These are phyloP conservation scores for Diorhabda elongata DNA, from an alignment of 1,140 invertebrate genomes.

Conservation along the genomic window DNA sequence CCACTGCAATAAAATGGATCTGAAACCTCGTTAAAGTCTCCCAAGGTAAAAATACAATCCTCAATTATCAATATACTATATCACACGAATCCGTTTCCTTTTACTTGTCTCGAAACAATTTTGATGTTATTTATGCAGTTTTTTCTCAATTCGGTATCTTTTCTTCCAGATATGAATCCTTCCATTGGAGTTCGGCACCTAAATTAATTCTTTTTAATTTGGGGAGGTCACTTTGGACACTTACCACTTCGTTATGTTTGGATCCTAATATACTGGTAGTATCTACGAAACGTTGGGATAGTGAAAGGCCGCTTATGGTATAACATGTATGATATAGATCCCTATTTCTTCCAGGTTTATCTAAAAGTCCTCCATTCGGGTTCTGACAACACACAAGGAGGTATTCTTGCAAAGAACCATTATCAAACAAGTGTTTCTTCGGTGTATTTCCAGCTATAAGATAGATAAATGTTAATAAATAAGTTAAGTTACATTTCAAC, in stretches of 20 bases:
- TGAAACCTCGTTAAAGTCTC: no score
- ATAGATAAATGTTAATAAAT: background rate
- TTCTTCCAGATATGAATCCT: no score
- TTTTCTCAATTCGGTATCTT: no score
- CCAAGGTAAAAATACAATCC: no score
- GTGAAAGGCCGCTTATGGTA: slow-evolving; percentile 87
- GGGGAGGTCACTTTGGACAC: slow-evolving; percentile 4
- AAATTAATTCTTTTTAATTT: no score
- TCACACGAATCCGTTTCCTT: no score
- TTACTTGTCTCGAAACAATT: no score
- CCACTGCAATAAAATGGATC: no score
- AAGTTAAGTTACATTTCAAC: no score
- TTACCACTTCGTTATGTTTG: slow-evolving; percentile 60
- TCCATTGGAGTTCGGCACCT: no score
- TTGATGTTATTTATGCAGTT: no score
- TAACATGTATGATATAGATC: slow-evolving; percentile 98
- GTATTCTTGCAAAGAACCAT: slow-evolving; percentile 90
- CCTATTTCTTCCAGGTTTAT: slow-evolving; percentile 88
- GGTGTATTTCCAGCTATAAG: slow-evolving; percentile 23
- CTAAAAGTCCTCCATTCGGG: slow-evolving; percentile 83
- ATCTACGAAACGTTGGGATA: slow-evolving; percentile 79
- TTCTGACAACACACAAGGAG: slow-evolving; percentile 90
- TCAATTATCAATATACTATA: no score
- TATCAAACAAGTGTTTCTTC: slow-evolving; percentile 70
- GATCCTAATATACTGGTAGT: slow-evolving; percentile 56